These are phyloP conservation scores for Dicyrtoma fusca DNA, from an alignment of 2,888 invertebrate species.

Conservation along the genomic window DNA sequence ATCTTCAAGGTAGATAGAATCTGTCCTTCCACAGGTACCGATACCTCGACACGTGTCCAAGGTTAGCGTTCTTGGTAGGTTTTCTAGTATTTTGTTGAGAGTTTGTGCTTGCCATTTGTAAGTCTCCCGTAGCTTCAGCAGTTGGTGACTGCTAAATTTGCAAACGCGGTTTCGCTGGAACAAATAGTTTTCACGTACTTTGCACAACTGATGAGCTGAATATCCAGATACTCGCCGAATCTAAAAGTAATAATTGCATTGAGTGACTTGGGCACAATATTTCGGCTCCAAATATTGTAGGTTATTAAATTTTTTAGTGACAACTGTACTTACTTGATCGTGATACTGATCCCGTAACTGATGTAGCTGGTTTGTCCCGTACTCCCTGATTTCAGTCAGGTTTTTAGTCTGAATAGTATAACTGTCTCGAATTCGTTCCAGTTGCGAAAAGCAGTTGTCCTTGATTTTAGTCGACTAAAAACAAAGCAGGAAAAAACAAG, in stretches of 20 bases:
- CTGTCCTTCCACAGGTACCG: slow-evolving; percentile 76
- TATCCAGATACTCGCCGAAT: slow-evolving; percentile 90
- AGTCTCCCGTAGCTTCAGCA: slow-evolving; percentile 83
- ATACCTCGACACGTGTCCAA: slow-evolving; percentile 70
- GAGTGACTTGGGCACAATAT: neutral
- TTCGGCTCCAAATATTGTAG: too few species aligned
- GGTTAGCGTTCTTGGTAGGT: slow-evolving; percentile 69
- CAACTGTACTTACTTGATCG: slow-evolving; percentile 72
- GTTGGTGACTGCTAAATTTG: slow-evolving; percentile 92
- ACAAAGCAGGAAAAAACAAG: slow-evolving; percentile 13
- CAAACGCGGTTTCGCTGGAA: slow-evolving; percentile 92
- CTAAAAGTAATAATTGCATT: slow-evolving; percentile 63
- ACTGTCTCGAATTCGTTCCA: slow-evolving; percentile 91
- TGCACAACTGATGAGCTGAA: slow-evolving; percentile 85
- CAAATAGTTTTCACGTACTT: slow-evolving; percentile 93
- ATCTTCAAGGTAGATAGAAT: slow-evolving; percentile 69
- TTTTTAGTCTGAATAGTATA: slow-evolving; percentile 86
- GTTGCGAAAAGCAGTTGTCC: slow-evolving; percentile 90
- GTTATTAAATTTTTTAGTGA: too few species aligned
- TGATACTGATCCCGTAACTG: slow-evolving; percentile 87
- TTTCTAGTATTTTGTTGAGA: slow-evolving; percentile 89
- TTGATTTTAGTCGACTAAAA: slow-evolving; percentile 84
- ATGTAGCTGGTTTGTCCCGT: slow-evolving; percentile 78
- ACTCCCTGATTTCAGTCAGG: slow-evolving; percentile 84
- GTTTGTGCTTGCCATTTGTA: slow-evolving; percentile 96